These are phyloP conservation scores for Mus musculus DNA, from an alignment of 2,113 vertebrate genomes.

Conservation along the genomic window DNA sequence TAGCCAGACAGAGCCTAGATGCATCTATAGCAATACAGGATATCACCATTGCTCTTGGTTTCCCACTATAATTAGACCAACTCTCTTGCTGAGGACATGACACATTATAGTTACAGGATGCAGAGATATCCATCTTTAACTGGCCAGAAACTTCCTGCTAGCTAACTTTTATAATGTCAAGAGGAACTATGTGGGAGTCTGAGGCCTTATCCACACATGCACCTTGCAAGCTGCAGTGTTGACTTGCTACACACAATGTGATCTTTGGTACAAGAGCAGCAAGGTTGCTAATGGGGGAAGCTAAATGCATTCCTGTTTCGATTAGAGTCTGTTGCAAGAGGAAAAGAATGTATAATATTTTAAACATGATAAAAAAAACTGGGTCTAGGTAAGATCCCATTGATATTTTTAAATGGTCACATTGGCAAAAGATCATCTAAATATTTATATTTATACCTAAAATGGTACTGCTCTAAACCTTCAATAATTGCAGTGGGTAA, in stretches of 20 bases:
- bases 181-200: neutral
- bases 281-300: neutral
- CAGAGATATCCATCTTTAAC: neutral
- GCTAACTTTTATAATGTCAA: neutral
- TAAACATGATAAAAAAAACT: neutral
- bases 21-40: neutral
- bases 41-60: neutral
- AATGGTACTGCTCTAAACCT: neutral
- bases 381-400: neutral
- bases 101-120: neutral
- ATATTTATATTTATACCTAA: neutral
- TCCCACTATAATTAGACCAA: neutral
- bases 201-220: too few relatives aligned
- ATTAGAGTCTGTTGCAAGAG: neutral
- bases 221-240: neutral
- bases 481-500: neutral
- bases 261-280: neutral
- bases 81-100: neutral
- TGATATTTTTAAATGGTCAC: neutral
- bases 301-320: neutral
- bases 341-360: neutral
- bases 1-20: neutral
- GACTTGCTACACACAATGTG: neutral
- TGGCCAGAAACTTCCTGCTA: neutral
- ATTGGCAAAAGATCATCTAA: neutral